Percentiles rank a stretch among this genome's conserved stretches.
Evolutionary conservation across 64 coral and sea anemone species (phyloP).

Genomic region (Exaiptasia diaphana): DNA sequence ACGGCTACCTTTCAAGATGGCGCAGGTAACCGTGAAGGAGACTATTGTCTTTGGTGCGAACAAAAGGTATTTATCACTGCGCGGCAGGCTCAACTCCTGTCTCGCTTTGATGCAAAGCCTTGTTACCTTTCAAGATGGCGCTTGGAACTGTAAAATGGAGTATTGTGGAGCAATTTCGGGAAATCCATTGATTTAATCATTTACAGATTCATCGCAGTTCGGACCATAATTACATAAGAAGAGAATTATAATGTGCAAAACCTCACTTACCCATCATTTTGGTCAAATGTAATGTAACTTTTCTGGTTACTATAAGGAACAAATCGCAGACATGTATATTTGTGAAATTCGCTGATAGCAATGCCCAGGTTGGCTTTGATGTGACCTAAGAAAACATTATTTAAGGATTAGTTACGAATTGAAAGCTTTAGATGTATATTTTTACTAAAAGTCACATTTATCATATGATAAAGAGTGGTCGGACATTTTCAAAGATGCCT

Average conservation of each 20-base stretch:
- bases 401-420: too few species aligned
- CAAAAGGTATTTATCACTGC: too few species aligned
- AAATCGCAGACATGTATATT: conserved; percentile 44
- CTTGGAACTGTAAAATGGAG: not conserved
- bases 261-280: conserved; percentile 16
- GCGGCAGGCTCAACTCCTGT: too few species aligned
- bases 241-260: not conserved
- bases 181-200: not conserved
- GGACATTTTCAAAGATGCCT: too few species aligned
- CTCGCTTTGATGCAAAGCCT: too few species aligned
- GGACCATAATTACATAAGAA: not conserved
- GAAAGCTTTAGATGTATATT: too few species aligned
- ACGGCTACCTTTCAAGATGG: too few species aligned
- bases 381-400: conserved; percentile 6
- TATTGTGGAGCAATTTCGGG: not conserved
- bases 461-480: too few species aligned
- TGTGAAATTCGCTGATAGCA: conserved; percentile 26
- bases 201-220: not conserved
- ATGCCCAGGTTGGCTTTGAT: conserved; percentile 46
- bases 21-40: too few species aligned
- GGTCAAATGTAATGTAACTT: conserved; percentile 47
- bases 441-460: too few species aligned
- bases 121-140: too few species aligned
- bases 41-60: too few species aligned
- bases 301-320: conserved; percentile 46